A percentile compares a stretch with the other conserved stretches of the same genome.
These are phyloP conservation scores for Platalea minor DNA, from an alignment of 2,797 vertebrate species.

Conservation along the genomic window DNA sequence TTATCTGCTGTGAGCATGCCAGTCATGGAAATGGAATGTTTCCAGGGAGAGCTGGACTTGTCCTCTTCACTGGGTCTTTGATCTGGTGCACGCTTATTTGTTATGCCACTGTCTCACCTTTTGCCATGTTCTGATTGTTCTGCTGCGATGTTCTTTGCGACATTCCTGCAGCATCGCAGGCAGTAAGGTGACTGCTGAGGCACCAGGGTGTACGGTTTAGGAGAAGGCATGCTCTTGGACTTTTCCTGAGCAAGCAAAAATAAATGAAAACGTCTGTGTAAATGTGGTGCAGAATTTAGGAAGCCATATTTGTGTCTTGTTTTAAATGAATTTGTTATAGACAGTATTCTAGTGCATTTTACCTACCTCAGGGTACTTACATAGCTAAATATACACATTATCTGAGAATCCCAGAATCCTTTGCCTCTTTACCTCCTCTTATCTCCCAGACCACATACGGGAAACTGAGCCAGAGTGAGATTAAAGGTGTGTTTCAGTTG, in stretches of 20 bases:
- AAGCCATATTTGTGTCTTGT: not conserved
- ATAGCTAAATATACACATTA: constrained; percentile 8
- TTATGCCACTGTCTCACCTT: not conserved
- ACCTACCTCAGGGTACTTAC: not conserved
- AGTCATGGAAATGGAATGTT: not conserved
- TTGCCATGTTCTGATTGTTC: not conserved
- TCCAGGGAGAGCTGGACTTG: not conserved
- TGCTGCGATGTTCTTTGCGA: not conserved
- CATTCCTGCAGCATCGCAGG: rapidly evolving
- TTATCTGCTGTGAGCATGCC: constrained; percentile 22
- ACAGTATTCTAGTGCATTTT: not conserved
- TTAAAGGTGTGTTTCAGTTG: not conserved
- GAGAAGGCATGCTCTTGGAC: not conserved
- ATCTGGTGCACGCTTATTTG: not conserved
- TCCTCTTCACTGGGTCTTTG: not conserved
- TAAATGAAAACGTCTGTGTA: not conserved
- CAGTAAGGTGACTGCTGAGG: not conserved
- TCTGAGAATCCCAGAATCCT: not conserved
- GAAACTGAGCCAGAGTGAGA: not conserved
- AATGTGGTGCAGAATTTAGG: not conserved
- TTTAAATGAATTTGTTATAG: not conserved
- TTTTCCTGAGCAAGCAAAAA: not conserved
- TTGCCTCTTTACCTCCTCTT: not conserved
- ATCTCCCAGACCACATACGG: not conserved
- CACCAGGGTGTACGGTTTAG: not conserved